phyloP scores from a whole-genome alignment of 2,113 vertebrate genomes.

The Tychaedon coryphoeus region DNA sequence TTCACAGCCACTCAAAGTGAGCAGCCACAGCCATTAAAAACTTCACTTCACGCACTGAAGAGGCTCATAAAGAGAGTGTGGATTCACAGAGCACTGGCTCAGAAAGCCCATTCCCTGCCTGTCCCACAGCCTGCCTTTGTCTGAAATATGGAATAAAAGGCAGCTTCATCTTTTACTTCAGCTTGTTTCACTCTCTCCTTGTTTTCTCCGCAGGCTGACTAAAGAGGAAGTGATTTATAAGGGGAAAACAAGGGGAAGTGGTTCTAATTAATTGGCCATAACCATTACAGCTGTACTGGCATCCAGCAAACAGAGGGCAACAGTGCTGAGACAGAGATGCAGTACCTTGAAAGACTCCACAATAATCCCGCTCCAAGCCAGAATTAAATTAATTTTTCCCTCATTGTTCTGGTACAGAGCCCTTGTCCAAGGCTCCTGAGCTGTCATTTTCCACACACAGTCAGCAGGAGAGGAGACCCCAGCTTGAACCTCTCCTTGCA shows the following conservation, averaged over 20 bases:
- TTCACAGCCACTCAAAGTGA: slow-evolving; percentile 5
- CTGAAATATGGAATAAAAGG: slow-evolving; percentile 30
- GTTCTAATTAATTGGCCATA: slow-evolving; percentile 53
- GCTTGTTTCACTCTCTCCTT: background rate
- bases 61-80: slow-evolving; percentile 29
- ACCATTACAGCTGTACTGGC: background rate
- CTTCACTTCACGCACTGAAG: background rate
- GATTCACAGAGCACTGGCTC: slow-evolving; percentile 20
- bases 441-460: background rate
- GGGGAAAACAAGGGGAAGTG: slow-evolving; percentile 13
- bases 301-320: background rate
- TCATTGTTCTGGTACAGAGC: background rate
- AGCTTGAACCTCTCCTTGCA: background rate
- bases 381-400: background rate
- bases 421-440: background rate
- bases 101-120: slow-evolving; percentile 21
- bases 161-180: slow-evolving; percentile 35
- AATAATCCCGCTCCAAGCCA: background rate
- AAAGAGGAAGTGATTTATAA: slow-evolving; percentile 55
- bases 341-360: background rate
- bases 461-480: background rate
- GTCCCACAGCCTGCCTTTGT: background rate
- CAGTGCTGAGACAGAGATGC: background rate
- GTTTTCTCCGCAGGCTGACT: background rate
- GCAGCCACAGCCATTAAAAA: slow-evolving; percentile 18